Evolutionary conservation across 2,797 vertebrate genomes (phyloP), one percentile per base, ranked within the genome.

Genomic region (Tapirus indicus): DNA sequence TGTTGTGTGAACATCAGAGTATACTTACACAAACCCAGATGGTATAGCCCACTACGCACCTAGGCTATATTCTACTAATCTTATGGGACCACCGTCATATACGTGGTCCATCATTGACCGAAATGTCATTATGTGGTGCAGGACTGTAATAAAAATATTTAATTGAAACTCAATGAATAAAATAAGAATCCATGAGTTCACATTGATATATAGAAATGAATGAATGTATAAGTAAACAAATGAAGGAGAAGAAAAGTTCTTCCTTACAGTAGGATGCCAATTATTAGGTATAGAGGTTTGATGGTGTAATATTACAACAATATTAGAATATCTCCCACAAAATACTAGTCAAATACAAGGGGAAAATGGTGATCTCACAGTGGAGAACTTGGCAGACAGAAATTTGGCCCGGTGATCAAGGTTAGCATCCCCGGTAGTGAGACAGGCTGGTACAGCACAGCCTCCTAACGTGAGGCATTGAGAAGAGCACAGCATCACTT

Each of bases 131-230:
- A 52, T 16, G 14, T 52, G 49, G 49, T 52, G 49, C 49, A 52
- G 12, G 49, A 52, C 49, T 52, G 49, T 52, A 91, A 95, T 58
- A 14, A 75, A 90, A 91, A 91, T 21, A 47, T 5, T 68, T 16
- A n/a, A 13, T 23, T 35, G 27, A 75, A 91, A 54, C 44, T 93
- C 23, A 82, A 29, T 84, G 60, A 93, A 58, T 88, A 88, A 94
- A 69, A 85, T 56, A 71, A 91, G 54, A 75, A 60, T 60, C n/a
- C 17, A 21, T 12, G 47, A 92, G 18, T 52, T 60, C 69, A 82
- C 35, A 44, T 0, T 21, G 47, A 92, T 47, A 58, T 32, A 66
- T 82, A 38, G 38, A 38, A 38, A 72, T 52, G 72, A 89, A 32
- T 83, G 60, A 94, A 77, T 56, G 5, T 27, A 52, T 18, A 95